These are phyloP conservation scores for Drusus annulatus DNA, from an alignment of 1,140 invertebrate genomes.

Conservation along the genomic window DNA sequence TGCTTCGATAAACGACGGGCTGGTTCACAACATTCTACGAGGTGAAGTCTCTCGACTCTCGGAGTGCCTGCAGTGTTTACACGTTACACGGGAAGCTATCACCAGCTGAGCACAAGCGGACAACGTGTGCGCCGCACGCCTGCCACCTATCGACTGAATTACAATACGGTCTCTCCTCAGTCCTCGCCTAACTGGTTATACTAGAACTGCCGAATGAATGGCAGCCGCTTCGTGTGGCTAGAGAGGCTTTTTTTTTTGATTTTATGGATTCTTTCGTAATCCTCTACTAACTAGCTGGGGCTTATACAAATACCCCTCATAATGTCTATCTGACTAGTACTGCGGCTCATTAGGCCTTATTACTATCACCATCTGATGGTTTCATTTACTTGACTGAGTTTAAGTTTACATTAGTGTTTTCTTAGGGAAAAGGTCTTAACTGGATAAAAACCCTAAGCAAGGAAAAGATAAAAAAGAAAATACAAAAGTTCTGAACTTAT, in stretches of 20 bases:
- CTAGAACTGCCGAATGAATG: constrained; percentile 23
- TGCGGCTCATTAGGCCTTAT: too few relatives aligned
- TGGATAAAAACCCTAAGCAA: too few relatives aligned
- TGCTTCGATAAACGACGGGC: not conserved
- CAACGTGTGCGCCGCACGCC: constrained; percentile 29
- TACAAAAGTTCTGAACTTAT: too few relatives aligned
- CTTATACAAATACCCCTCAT: too few relatives aligned
- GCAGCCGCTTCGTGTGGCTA: not conserved
- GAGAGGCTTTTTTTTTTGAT: constrained; percentile 13
- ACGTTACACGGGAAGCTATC: not conserved
- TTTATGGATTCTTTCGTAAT: too few relatives aligned
- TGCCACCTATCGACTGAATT: constrained; percentile 40
- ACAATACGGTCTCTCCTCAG: not conserved
- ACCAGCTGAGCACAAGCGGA: not conserved
- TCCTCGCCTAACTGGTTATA: constrained; percentile 22
- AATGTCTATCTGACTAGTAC: too few relatives aligned
- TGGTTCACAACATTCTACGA: constrained; percentile 27
- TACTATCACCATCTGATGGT: too few relatives aligned
- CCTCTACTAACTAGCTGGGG: too few relatives aligned
- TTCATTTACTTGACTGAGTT: too few relatives aligned
- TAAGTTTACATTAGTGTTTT: too few relatives aligned
- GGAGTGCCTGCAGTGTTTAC: constrained; percentile 34
- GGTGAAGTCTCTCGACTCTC: not conserved
- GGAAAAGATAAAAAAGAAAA: too few relatives aligned
- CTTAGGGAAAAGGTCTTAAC: too few relatives aligned